A percentile compares a stretch with the other conserved stretches of the same genome.
These are phyloP conservation scores for Porites evermanni DNA, from an alignment of 92 coral and sea anemone genomes.

Conservation along the genomic window DNA sequence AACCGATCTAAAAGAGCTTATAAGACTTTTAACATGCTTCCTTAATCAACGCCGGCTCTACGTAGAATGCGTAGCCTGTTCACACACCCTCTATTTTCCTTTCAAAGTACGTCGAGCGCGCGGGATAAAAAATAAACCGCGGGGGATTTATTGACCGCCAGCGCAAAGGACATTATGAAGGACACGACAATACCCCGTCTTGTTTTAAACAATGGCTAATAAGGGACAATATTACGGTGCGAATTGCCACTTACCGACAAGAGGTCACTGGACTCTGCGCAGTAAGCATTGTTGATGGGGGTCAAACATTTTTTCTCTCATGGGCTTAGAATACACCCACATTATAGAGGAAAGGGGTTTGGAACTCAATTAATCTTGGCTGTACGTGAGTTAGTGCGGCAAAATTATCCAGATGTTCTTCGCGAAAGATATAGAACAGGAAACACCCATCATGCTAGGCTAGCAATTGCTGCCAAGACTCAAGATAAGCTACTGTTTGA, in stretches of 20 bases:
- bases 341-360: neutral
- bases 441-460: neutral
- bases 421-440: slow-evolving; percentile 1
- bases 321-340: neutral
- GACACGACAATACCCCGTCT: neutral
- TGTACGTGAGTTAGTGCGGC: neutral
- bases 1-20: no score
- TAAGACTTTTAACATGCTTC: no score
- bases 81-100: no score
- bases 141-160: no score
- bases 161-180: neutral
- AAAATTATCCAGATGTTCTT: neutral
- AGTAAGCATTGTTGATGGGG: neutral
- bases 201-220: neutral
- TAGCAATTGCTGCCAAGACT: slow-evolving; percentile 1
- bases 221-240: neutral
- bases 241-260: neutral
- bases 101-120: no score
- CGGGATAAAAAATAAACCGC: no score
- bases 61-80: no score
- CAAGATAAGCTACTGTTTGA: neutral
- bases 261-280: neutral
- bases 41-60: no score
- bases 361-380: neutral
- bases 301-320: neutral